Conservation (phyloP, 2,113 vertebrate species). For the Choloepus hoffmanni region DNA sequence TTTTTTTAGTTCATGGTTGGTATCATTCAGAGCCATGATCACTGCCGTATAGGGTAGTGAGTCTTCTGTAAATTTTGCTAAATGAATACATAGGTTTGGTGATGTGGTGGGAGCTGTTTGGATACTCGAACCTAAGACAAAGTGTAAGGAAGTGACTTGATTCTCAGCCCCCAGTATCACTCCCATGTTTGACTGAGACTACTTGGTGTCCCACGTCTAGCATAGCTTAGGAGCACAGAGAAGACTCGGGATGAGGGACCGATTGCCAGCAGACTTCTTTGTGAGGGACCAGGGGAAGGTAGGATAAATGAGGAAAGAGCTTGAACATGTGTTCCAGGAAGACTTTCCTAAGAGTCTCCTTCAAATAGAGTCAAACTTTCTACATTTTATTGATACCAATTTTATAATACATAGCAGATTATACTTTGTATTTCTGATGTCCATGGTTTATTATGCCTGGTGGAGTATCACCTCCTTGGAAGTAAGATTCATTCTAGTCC, state of each 20-base stretch:
- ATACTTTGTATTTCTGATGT: background rate
- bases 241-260: background rate
- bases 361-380: background rate
- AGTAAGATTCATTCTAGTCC: background rate
- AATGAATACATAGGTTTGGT: background rate
- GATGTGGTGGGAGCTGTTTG: rapidly evolving
- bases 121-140: background rate
- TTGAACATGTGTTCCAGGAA: background rate
- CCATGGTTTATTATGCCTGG: background rate
- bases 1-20: background rate
- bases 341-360: background rate
- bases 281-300: background rate
- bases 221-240: background rate
- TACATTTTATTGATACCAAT: background rate
- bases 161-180: background rate
- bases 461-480: background rate
- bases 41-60: background rate
- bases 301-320: background rate
- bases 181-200: background rate
- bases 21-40: conserved; percentile 1
- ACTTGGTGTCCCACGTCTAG: background rate
- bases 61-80: background rate
- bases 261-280: background rate
- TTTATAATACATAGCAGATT: background rate
- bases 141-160: background rate